Base-by-base conservation (phyloP, 2,797 vertebrate species). In the Platyrinchus mystaceus region DNA sequence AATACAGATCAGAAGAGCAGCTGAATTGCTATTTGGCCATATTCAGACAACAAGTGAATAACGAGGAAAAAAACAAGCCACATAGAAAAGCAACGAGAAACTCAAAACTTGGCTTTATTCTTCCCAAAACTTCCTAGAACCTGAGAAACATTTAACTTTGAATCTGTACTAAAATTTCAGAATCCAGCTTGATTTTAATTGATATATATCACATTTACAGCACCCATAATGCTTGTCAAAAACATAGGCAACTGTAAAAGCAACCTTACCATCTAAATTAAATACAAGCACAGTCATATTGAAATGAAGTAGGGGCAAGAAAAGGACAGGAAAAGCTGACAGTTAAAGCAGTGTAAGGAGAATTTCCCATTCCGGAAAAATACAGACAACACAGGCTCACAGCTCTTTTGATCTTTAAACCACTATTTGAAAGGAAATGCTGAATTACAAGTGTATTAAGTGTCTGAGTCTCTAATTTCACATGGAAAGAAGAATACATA, bases 351-450 rank as follows among this genome's bases (percentile, higher is more conserved):
- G 20, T 23, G 30, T n/a, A 87, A 93, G 69, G 66, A 55, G 71
- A 86, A 43, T 50, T 86, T 88, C 74, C 69, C 3, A 2, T 86
- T 94, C 79, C 9, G 10, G 70, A 84, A 92, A 78, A 91, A 84
- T 24, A 77, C 4, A 94, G 91, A 91, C 82, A 86, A 84, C 63
- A 71, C 50, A 94, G 47, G 55, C 75, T 91, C 55, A 52, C 32
- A 84, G 62, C 12, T 78, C 55, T 81, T 89, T 75, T 93, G 89
- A 95, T 93, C 80, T 92, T 89, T 64, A 91, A 95, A 76, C 50
- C 43, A n/a, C 74, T 66, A 36, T 70, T 94, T 47, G 56, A 95
- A 89, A 88, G 74, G 80, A 96, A 96, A 95, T 88, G 87, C 50
- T 85, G 89, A 69, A 86, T 84, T 90, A 94, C 63, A 91, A 92